Evolutionary conservation across 1,140 invertebrate species (phyloP), one percentile per base, ranked within the genome.

Genomic region (Drosophila rhopaloa): DNA sequence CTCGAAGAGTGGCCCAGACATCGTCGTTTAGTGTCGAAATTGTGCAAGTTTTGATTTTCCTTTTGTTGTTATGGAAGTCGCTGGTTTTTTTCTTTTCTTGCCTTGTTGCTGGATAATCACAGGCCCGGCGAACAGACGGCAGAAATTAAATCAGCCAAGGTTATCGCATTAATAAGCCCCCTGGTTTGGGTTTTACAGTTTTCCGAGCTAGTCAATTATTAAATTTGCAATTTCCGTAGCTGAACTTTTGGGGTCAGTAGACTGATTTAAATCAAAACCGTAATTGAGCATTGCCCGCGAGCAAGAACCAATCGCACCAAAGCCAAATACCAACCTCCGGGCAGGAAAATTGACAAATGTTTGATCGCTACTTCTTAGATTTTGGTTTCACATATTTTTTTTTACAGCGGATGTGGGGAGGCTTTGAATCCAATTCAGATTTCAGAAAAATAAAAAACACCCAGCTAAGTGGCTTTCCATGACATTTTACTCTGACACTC

Each of bases 221-320:
- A 91, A 91, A 91, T 91, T 91, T 91, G 90, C 86, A 91, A 90
- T 91, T 91, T 91, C 90, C 90, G 83, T 76, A 88, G 90, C 81
- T 91, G 90, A 91, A 91, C 90, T 91, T 88, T 91, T 88, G 81
- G 90, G 68, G 90, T 91, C 90, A 91, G 78, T 84, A 84, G 80
- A 89, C 82, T 86, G 90, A 91, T 91, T 91, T 91, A 91, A 91
- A 91, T 91, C 90, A 91, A 91, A 89, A 56, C 76, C 74, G 79
- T 91, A 91, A 91, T 91, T 91, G 86, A 88, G 83, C 81, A 66
- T 75, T 70, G 67, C 72, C 68, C 60, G 72, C 54, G 62, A 79
- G 48, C 55, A 50, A 61, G 57, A 61, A 66, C 40, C 48, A 47
- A 43, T 61, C 56, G 46, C 35, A 57, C 54, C 47, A 29, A 41